These are phyloP conservation scores for Arenaria interpres DNA, from an alignment of 2,113 vertebrate species.

Conservation along the genomic window DNA sequence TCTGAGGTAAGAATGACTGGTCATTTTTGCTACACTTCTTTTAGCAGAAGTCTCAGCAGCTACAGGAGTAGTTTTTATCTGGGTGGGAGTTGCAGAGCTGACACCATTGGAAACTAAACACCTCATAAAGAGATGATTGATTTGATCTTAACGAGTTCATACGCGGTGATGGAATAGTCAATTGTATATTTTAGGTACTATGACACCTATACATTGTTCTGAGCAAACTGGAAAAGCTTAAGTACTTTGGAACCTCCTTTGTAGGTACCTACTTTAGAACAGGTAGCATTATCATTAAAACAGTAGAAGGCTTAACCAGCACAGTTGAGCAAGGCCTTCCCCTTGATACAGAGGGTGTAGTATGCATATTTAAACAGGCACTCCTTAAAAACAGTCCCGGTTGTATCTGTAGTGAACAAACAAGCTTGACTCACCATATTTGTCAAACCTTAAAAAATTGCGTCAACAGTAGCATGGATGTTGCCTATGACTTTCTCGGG, in stretches of 20 bases:
- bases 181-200: background rate
- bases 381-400: slow-evolving; percentile 47
- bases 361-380: slow-evolving; percentile 53
- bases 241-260: background rate
- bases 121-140: background rate
- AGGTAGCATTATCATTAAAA: background rate
- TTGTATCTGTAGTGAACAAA: slow-evolving; percentile 43
- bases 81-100: background rate
- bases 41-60: background rate
- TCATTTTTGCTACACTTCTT: background rate
- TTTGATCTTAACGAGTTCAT: background rate
- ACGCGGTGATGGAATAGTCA: background rate
- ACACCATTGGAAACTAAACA: background rate
- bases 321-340: background rate
- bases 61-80: background rate
- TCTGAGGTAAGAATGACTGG: background rate
- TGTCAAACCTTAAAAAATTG: background rate
- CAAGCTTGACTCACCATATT: slow-evolving; percentile 48
- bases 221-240: background rate
- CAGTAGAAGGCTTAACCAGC: background rate
- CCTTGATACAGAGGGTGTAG: slow-evolving; percentile 37
- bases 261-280: background rate
- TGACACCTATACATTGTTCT: background rate
- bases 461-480: slow-evolving; percentile 30
- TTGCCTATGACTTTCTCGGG: background rate